Evolutionary conservation across 2,113 vertebrate species (phyloP).

Genomic region (Bungarus multicinctus): DNA sequence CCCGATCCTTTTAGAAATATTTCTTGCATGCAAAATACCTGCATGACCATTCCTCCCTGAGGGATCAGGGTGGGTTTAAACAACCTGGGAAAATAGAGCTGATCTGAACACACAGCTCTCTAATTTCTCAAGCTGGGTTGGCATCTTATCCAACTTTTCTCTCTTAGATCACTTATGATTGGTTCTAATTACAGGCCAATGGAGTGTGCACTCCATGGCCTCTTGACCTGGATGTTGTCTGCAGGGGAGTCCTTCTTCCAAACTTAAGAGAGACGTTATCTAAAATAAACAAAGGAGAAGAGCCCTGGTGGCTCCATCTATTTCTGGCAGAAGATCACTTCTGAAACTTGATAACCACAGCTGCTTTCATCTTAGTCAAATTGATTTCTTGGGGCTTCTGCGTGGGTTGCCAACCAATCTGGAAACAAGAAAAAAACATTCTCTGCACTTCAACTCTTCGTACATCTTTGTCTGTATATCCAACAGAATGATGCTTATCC

Average conservation of each 20-base stretch:
- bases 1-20: not conserved
- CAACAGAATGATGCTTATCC: not conserved
- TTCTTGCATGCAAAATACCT: not conserved
- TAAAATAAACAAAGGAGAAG: constrained; percentile 31
- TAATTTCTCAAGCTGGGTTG: constrained; percentile 17
- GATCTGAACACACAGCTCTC: not conserved
- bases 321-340: constrained; percentile 6
- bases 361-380: not conserved
- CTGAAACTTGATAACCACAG: constrained; percentile 19
- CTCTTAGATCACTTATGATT: constrained; percentile 24
- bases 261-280: not conserved
- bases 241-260: not conserved
- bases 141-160: constrained; percentile 16
- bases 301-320: not conserved
- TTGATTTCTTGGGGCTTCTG: not conserved
- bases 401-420: not conserved
- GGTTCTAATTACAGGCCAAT: not conserved
- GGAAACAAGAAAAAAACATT: not conserved
- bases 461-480: not conserved
- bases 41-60: not conserved
- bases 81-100: not conserved
- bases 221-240: constrained; percentile 1
- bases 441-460: not conserved
- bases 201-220: not conserved
- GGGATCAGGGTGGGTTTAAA: not conserved